phyloP scores from a whole-genome alignment of 2,797 vertebrate species.

The Sebastes minor region DNA sequence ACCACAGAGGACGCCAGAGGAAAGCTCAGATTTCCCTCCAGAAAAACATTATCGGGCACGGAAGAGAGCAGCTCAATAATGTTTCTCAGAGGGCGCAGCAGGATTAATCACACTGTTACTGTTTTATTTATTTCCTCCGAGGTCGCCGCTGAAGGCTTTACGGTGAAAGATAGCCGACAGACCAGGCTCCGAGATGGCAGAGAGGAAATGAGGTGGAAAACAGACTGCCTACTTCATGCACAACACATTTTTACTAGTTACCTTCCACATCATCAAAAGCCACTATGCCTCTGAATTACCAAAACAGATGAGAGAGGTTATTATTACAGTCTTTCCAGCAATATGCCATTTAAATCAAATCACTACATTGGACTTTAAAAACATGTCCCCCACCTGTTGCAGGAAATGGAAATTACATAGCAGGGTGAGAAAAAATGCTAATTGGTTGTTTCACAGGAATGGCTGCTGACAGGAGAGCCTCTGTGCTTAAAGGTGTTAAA shows the following conservation, averaged over 20 bases:
- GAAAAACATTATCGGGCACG: slow-evolving; percentile 21
- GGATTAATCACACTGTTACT: slow-evolving; percentile 24
- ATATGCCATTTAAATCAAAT: slow-evolving; percentile 62
- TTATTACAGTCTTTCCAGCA: slow-evolving; percentile 43
- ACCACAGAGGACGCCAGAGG: slow-evolving; percentile 12
- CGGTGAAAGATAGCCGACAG: slow-evolving; percentile 38
- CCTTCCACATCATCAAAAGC: slow-evolving; percentile 16
- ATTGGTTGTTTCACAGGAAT: slow-evolving; percentile 42
- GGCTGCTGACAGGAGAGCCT: slow-evolving; percentile 13
- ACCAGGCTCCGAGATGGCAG: slow-evolving; percentile 25
- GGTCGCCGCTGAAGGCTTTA: slow-evolving; percentile 16
- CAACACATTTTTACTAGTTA: slow-evolving; percentile 17
- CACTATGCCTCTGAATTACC: slow-evolving; percentile 25
- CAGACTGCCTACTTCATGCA: slow-evolving; percentile 19
- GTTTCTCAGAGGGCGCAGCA: slow-evolving; percentile 22
- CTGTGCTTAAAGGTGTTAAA: background rate
- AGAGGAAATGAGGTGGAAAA: slow-evolving; percentile 66
- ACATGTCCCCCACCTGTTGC: slow-evolving; percentile 65
- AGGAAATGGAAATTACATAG: slow-evolving; percentile 66
- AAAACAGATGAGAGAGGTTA: slow-evolving; percentile 21
- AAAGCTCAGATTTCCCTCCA: slow-evolving; percentile 26
- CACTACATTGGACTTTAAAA: slow-evolving; percentile 46
- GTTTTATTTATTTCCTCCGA: slow-evolving; percentile 40
- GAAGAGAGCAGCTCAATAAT: slow-evolving; percentile 11
- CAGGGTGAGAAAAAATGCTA: slow-evolving; percentile 23